A percentile compares a stretch with the other conserved stretches of the same genome.
phyloP scores from a whole-genome alignment of 2,797 vertebrate genomes.

The Cossypha caffra region DNA sequence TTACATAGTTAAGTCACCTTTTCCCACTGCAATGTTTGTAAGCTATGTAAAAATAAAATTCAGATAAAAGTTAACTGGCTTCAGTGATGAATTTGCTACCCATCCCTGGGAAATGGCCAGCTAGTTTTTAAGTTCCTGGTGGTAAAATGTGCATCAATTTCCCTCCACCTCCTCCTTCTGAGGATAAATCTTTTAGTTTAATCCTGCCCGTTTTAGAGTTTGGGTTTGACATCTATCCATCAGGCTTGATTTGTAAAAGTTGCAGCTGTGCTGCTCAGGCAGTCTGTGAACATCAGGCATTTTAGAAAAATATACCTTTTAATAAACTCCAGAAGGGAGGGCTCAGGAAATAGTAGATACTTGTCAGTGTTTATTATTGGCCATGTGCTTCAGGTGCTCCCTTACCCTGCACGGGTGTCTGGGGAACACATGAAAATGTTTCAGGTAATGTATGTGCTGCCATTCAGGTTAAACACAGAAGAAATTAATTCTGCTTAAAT shows the following conservation, averaged over 20 bases:
- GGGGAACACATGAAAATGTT: neutral
- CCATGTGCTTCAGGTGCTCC: neutral
- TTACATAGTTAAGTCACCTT: neutral
- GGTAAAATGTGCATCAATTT: neutral
- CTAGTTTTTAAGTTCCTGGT: neutral
- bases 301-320: neutral
- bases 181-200: neutral
- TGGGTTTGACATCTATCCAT: neutral
- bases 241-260: neutral
- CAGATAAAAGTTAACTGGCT: neutral
- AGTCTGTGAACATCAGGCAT: neutral
- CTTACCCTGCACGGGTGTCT: neutral
- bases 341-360: neutral
- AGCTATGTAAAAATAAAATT: neutral
- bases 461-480: neutral
- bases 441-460: neutral
- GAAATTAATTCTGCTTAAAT: neutral
- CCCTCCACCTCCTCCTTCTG: accelerated
- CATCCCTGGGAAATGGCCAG: neutral
- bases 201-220: neutral
- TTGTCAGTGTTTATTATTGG: neutral
- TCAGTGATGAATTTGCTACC: neutral
- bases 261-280: neutral
- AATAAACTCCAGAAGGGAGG: neutral
- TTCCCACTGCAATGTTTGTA: neutral